Conservation (phyloP, 2,888 invertebrate genomes). For the Eupithecia dodoneata region DNA sequence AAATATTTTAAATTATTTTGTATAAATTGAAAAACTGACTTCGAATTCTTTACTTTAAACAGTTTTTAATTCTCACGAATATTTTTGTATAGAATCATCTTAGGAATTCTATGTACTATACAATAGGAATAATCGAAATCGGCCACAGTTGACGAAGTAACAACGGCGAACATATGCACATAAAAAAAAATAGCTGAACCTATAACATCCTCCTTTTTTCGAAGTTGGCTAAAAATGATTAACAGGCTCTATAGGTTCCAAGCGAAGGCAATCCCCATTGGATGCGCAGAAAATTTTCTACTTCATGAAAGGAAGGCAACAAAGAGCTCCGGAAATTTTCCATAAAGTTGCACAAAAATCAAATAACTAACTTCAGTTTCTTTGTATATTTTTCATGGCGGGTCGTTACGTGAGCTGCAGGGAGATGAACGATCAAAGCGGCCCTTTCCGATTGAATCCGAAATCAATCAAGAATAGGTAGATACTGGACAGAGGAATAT, state of each 20-base stretch:
- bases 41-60: no score
- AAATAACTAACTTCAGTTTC: constrained; percentile 10
- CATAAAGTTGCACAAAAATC: constrained; percentile 20
- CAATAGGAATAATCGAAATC: no score
- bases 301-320: background rate
- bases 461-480: constrained; percentile 22
- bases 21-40: no score
- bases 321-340: background rate
- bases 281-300: background rate
- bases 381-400: constrained; percentile 11
- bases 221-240: background rate
- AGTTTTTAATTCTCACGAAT: no score
- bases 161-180: no score
- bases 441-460: constrained; percentile 29
- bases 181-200: no score
- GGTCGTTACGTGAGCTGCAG: constrained; percentile 27
- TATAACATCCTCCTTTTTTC: no score
- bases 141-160: no score
- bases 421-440: constrained; percentile 33
- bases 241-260: background rate
- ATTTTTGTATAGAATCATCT: no score
- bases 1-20: no score
- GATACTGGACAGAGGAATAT: constrained; percentile 11
- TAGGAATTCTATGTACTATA: no score
- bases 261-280: background rate